Evolutionary conservation across 2,888 invertebrate genomes (phyloP).

Genomic region (Nezara viridula): DNA sequence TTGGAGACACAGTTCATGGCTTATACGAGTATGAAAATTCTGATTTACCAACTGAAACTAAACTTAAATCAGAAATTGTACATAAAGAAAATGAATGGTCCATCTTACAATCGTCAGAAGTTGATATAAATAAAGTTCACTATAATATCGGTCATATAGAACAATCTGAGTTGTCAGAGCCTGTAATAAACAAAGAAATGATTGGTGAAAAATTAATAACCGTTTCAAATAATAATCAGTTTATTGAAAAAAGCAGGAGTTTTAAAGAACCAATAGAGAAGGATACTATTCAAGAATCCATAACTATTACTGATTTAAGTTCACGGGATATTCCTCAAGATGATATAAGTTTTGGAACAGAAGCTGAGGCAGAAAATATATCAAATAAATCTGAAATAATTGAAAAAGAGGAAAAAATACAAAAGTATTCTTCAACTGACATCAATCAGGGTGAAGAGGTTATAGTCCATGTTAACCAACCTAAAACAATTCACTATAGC

Average conservation of each 20-base stretch:
- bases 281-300: not conserved
- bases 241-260: not conserved
- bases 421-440: not conserved
- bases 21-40: not conserved
- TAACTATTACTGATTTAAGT: not conserved
- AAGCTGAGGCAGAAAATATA: not conserved
- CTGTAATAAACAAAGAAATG: not conserved
- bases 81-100: not conserved
- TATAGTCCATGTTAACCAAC: not conserved
- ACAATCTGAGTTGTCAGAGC: not conserved
- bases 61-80: not conserved
- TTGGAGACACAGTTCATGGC: not conserved
- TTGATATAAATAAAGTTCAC: not conserved
- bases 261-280: not conserved
- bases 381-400: not conserved
- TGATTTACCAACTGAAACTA: not conserved
- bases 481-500: not conserved
- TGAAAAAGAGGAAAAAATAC: not conserved
- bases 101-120: not conserved
- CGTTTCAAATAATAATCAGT: not conserved
- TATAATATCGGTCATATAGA: not conserved
- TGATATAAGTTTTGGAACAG: not conserved
- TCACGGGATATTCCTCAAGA: not conserved
- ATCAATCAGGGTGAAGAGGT: not conserved
- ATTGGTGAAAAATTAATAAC: not conserved